These are phyloP conservation scores for Lochmaea crataegi DNA, from an alignment of 2,888 invertebrate genomes.

Conservation along the genomic window DNA sequence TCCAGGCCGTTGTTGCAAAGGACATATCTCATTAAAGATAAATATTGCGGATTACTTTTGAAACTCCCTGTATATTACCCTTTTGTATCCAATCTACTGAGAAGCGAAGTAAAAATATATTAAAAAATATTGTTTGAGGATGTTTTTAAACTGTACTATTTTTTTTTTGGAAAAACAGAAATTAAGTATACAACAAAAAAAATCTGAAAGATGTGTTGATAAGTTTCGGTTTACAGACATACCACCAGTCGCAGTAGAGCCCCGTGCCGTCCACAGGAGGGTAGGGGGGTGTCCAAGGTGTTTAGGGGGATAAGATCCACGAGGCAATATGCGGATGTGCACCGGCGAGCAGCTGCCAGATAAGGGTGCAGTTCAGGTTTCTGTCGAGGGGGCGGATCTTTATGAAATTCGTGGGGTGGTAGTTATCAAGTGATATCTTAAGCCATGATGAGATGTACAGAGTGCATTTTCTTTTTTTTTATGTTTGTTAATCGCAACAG, in stretches of 20 bases:
- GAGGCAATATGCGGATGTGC: constrained; percentile 51
- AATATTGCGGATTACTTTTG: too few species aligned
- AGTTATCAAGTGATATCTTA: constrained; percentile 40
- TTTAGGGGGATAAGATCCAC: constrained; percentile 50
- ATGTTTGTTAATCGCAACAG: constrained; percentile 25
- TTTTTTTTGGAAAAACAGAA: constrained; percentile 25
- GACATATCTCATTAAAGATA: too few species aligned
- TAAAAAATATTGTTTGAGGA: background rate
- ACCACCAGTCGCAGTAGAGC: constrained; percentile 36
- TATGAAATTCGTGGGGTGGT: constrained; percentile 38
- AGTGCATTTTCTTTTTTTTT: constrained; percentile 3
- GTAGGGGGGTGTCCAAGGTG: constrained; percentile 43
- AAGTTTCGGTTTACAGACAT: constrained; percentile 47
- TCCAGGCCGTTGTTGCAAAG: too few species aligned
- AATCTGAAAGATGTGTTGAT: constrained; percentile 52
- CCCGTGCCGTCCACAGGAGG: constrained; percentile 27
- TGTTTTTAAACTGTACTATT: background rate
- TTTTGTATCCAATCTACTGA: too few species aligned
- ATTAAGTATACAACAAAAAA: constrained; percentile 36
- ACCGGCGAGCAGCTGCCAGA: constrained; percentile 51
- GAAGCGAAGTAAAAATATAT: background rate
- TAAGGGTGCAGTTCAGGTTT: constrained; percentile 49
- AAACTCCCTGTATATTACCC: too few species aligned
- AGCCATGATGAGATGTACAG: constrained; percentile 33
- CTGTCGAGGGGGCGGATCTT: constrained; percentile 43